These are phyloP conservation scores for Amiota communis DNA, from an alignment of 2,888 invertebrate species.

Conservation along the genomic window DNA sequence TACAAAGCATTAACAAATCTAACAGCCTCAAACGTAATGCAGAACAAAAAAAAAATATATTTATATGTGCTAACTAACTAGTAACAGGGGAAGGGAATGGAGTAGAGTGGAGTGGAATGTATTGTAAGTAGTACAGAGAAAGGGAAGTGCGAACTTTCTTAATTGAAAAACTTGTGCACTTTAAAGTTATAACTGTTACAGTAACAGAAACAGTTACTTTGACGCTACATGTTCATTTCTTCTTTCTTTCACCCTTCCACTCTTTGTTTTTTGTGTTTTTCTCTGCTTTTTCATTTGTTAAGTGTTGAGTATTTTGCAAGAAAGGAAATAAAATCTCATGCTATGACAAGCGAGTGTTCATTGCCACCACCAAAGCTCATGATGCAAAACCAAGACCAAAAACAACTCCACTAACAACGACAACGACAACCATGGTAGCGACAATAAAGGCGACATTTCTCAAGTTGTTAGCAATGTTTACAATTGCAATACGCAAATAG, in stretches of 20 bases:
- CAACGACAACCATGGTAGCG: constrained; percentile 41
- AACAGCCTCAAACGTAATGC: no score
- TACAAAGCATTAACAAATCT: no score
- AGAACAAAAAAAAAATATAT: no score
- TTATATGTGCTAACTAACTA: no score
- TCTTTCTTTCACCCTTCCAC: background rate
- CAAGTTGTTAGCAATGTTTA: constrained; percentile 67
- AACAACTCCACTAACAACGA: background rate
- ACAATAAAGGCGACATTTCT: constrained; percentile 63
- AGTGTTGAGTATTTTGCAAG: no score
- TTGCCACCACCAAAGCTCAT: background rate
- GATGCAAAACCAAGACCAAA: background rate
- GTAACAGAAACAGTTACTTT: constrained; percentile 20
- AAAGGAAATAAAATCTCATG: no score
- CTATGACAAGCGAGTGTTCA: constrained; percentile 39
- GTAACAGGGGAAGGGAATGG: no score
- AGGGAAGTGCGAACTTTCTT: constrained; percentile 63
- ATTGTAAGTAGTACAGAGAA: constrained; percentile 5
- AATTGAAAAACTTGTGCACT: constrained; percentile 66
- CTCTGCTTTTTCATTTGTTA: constrained; percentile 11
- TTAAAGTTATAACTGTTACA: constrained; percentile 28
- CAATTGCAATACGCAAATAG: constrained; percentile 65
- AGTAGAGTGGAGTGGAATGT: no score
- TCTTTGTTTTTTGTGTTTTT: constrained; percentile 8
- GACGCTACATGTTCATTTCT: no score